Evolutionary conservation across 2,113 vertebrate genomes (phyloP), one percentile per base, ranked within the genome.

Genomic region (Lepus timidus): DNA sequence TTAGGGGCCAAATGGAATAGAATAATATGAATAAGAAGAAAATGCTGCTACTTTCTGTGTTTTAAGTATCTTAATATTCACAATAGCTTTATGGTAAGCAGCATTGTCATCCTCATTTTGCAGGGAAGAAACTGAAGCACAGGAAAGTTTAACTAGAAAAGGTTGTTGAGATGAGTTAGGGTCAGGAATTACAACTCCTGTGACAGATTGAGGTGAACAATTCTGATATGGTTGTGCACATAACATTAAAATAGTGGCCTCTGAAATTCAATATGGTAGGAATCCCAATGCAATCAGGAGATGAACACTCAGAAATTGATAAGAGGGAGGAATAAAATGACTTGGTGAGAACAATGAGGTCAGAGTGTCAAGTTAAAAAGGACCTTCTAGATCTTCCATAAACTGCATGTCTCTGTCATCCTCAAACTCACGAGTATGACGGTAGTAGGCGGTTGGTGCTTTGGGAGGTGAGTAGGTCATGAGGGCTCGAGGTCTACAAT

Each of bases 11-110:
- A 89, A 78, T 78, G 23, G 44, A 70, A 65, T 55, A 27, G 36
- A 36, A n/a, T 80, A 65, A 82, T 71, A 61, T 33, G 65, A 65
- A 82, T 16, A 52, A 80, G 61, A 88, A 39, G 14, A 80, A 88
- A 71, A 22, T 19, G 19, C 44, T 76, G 4, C 70, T 91, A 62
- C 9, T 76, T 44, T 51, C 62, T 88, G 4, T n/a, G 2, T 67
- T 36, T 87, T 33, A 93, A 61, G 36, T 76, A 71, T 83, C 52
- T 78, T 88, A 39, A 52, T 85, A 6, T 6, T 95, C 27, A 58
- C 17, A 76, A 16, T 6, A 84, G 8, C 22, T 31, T 29, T 22
- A 9, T 79, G 36, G 14, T 27, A 22, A 44, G 1, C 31, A 6
- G 44, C 8, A 12, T 33, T 75, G 29, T 61, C 36, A 62, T 80